A percentile compares a stretch with the other conserved stretches of the same genome.
phyloP scores from a whole-genome alignment of 2,113 vertebrate genomes.

The Sitta europaea region DNA sequence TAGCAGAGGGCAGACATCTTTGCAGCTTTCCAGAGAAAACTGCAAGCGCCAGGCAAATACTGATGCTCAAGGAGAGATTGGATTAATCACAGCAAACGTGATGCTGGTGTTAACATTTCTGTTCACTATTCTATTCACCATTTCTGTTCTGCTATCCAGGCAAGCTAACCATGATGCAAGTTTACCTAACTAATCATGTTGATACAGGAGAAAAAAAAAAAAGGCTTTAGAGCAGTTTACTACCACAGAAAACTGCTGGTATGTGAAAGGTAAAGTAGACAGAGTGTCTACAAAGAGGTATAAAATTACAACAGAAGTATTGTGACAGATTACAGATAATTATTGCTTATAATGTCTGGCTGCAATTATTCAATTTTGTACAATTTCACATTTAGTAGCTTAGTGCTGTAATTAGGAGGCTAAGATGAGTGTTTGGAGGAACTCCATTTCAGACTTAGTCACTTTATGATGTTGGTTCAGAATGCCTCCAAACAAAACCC shows the following conservation, averaged over 20 bases:
- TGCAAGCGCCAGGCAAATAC: slow-evolving; percentile 10
- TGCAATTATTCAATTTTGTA: neutral
- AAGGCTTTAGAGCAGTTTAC: neutral
- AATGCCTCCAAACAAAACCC: neutral
- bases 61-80: neutral
- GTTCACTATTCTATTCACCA: no score
- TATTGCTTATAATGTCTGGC: neutral
- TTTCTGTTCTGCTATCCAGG: neutral
- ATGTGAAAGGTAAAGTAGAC: neutral
- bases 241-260: neutral
- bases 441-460: neutral
- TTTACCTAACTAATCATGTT: neutral
- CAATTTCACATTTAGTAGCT: neutral
- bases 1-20: slow-evolving; percentile 30
- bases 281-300: neutral
- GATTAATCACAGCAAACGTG: slow-evolving; percentile 40
- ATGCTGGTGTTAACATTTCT: slow-evolving; percentile 4
- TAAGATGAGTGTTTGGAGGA: neutral
- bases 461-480: neutral
- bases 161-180: neutral
- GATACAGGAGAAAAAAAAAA: rapidly evolving
- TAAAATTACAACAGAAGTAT: slow-evolving; percentile 10
- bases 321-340: slow-evolving; percentile 4
- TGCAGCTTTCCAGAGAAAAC: slow-evolving; percentile 1
- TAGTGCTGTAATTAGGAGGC: neutral